Base-by-base conservation (phyloP, 2,888 invertebrate species). In the Bibio marci region DNA sequence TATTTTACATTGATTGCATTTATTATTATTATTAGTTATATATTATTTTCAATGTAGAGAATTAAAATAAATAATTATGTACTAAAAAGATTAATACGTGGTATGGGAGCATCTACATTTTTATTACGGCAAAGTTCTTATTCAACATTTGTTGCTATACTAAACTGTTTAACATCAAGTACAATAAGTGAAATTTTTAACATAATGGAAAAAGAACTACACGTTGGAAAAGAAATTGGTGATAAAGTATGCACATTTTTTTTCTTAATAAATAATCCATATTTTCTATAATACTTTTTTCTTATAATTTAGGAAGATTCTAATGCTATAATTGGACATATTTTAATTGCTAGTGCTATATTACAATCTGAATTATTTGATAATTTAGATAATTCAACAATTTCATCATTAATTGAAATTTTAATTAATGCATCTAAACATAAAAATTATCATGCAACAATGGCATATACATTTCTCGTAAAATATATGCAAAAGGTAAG, bases 291-390 rank as follows among this genome's bases (percentile, higher is more conserved):
- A 28, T 28, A 28, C 4, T 28, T 37, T 44, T 38, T 46, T 27
- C 40, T 44, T 39, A 39, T 42, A 43, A 53, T 55, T 47, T 48
- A 82, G 80, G 82, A 82, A 66, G 73, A 74, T 50, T 78, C 75
- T 28, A 80, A 82, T 62, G 69, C 79, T 35, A 68, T 70, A 26
- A 69, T 74, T 17, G 83, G 83, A 1, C 73, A 75, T 51, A 73
- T 83, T 44, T 61, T 83, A 48, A 66, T 72, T 2, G 78, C 76
- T 52, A 77, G 79, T 17, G 76, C 81, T 3, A 52, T 80, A 26
- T 67, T 82, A 43, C 67, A 76, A 37, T 76, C 81, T 1, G 70
- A 69, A 15, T 58, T 70, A 37, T 66, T 78, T 48, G 46, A 59
- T 2, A 63, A 63, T 46, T 63, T 64, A 45, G 57, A 64, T 1